Base-by-base conservation (phyloP, 2,113 vertebrate species). In the Agelaius phoeniceus region DNA sequence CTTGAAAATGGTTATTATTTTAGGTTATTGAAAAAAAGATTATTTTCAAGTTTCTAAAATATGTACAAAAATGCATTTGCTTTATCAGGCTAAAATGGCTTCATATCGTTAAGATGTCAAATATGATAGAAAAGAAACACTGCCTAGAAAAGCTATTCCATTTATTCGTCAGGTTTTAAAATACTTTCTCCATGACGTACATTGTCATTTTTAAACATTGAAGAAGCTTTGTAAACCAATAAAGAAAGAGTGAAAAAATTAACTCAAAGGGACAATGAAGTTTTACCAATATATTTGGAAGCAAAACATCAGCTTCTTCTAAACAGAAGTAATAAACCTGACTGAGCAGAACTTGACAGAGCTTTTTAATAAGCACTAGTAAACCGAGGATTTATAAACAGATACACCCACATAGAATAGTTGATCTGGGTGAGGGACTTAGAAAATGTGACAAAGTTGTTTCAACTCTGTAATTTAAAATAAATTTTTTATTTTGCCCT, bases 401-500 rank as follows among this genome's bases (percentile, higher is more conserved):
- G 75, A 77, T 59, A 71, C 75, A 83, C 63, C 55, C 63, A 71
- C 48, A 52, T 4, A 65, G 68, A 78, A 23, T 15, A 78, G 78
- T 4, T 84, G 76, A 88, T 94, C 84, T 76, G 86, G 48, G 71
- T 91, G 84, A 89, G 76, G 89, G 79, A 87, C 85, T 94, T 77
- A 59, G 31, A 62, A 96, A 96, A 91, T 77, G 68, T 41, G 82
- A 94, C 87, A 95, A 96, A 96, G 61, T 94, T 95, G 92, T 87
- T 97, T 92, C 90, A 97, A 94, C 85, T 92, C 94, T 82, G 81
- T 92, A 90, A 97, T 96, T 95, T 93, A 95, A 94, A 97, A 95
- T 96, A 94, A 83, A 79, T 97, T 94, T 97, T 97, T 97, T 95
- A 96, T 96, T 87, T 97, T 91, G 95, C 62, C 96, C 94, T 97